Evolutionary conservation across 2,888 invertebrate species (phyloP).

Genomic region (Ormyrus thymus): DNA sequence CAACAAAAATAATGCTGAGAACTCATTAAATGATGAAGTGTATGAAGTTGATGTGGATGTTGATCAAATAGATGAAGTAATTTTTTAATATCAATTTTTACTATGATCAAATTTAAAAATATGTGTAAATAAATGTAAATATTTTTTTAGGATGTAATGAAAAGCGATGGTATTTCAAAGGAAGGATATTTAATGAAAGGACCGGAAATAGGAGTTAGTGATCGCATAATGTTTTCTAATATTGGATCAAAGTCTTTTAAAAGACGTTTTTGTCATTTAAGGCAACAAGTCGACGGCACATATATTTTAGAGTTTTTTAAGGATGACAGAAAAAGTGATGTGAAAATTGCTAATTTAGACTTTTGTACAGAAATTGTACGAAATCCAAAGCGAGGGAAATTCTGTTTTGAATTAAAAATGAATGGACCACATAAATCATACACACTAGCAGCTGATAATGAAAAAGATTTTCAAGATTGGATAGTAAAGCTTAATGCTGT

Average conservation of each 20-base stretch:
- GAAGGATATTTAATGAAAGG: slow-evolving; percentile 94
- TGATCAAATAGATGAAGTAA: slow-evolving; percentile 86
- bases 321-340: slow-evolving; percentile 93
- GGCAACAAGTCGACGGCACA: slow-evolving; percentile 93
- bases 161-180: slow-evolving; percentile 88
- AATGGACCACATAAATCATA: slow-evolving; percentile 90
- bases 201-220: slow-evolving; percentile 91
- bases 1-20: slow-evolving; percentile 21
- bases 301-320: slow-evolving; percentile 94
- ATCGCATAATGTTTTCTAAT: slow-evolving; percentile 89
- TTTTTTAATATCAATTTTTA: slow-evolving; percentile 13
- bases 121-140: background rate
- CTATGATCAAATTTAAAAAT: slow-evolving; percentile 9
- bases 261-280: slow-evolving; percentile 90
- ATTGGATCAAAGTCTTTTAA: slow-evolving; percentile 96
- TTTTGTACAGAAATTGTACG: slow-evolving; percentile 92
- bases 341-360: slow-evolving; percentile 94
- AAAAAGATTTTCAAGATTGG: slow-evolving; percentile 90
- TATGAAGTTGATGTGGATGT: slow-evolving; percentile 93
- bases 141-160: slow-evolving; percentile 76
- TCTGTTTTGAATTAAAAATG: slow-evolving; percentile 92
- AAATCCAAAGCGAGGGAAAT: slow-evolving; percentile 90
- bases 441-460: slow-evolving; percentile 90
- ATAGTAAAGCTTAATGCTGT: slow-evolving; percentile 87
- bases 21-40: slow-evolving; percentile 83